Conservation (phyloP, 2,113 vertebrate species). For the Irena cyanogastra region DNA sequence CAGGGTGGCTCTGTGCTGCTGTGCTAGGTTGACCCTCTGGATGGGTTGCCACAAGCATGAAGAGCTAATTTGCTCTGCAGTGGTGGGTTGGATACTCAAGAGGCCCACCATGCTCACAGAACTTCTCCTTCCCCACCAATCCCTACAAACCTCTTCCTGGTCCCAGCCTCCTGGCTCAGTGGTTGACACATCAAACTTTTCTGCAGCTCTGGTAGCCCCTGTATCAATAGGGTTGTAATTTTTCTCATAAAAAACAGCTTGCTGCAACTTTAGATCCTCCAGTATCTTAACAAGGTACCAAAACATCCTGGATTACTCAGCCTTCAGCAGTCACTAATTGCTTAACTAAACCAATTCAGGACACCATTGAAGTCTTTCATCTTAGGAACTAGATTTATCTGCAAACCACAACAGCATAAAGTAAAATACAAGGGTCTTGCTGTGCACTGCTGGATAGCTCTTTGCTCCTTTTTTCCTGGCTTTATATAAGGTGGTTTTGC, state of each 20-base stretch:
- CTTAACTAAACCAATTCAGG: neutral
- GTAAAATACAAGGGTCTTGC: neutral
- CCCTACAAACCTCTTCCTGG: neutral
- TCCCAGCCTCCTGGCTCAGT: neutral
- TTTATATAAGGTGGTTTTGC: neutral
- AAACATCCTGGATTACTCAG: neutral
- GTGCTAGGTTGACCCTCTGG: neutral
- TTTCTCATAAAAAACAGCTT: neutral
- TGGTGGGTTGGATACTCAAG: neutral
- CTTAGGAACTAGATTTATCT: neutral
- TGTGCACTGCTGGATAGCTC: neutral
- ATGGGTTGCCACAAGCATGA: neutral
- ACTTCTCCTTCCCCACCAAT: neutral
- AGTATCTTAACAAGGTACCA: neutral
- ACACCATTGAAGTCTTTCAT: neutral
- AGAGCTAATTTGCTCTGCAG: neutral
- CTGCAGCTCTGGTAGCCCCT: neutral
- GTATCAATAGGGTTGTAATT: neutral
- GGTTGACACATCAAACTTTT: neutral
- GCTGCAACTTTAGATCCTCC: neutral
- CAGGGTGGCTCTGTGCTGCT: neutral
- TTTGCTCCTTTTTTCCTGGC: neutral
- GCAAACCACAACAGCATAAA: neutral
- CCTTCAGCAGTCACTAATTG: neutral
- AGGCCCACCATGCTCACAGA: neutral